Base-by-base conservation (phyloP, 1,140 invertebrate genomes). In the Plectus sambesii region DNA sequence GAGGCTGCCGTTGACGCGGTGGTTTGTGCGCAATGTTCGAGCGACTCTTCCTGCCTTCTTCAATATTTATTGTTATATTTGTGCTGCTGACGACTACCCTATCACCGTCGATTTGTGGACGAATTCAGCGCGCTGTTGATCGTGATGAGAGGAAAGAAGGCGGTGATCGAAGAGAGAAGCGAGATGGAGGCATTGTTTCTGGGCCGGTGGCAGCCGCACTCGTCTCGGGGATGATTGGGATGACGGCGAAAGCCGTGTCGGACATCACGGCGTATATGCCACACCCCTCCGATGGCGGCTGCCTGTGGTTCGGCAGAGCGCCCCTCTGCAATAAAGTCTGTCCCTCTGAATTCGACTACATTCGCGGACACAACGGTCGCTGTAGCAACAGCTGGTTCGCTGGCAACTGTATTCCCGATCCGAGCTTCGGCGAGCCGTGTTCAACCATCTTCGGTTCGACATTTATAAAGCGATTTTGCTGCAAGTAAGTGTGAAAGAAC, bases 191-290 rank as follows among this genome's bases (percentile, higher is more conserved):
- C 25, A 29, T 63, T 5, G 20, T 60, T 19, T 52, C 54, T 19
- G 58, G 58, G 27, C 58, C 58, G 5, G 48, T 60, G 19, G 57
- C 61, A 15, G 51, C 53, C 5, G 60, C 61, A 15, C 30, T 62
- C 17, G 56, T 62, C 30, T 57, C 53, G 24, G 60, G 60, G 45
- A 63, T 62, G 52, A 62, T 62, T 19, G 60, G 60, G 26, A 63
- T 62, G 61, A 62, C 60, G 2, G 54, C 60, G 4, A 43, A 50
- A n/a, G 51, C 61, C 20, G 49, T 62, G 8, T 40, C 52, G n/a
- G 60, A 62, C 17, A 33, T 62, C 22, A 61, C 61, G 15, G 50
- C 46, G 23, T 62, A 46, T 41, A 45, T 53, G 19, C 56, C 59
- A 39, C 36, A 40, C 26, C 22, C 48, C 15, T 56, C 49, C 9